Evolutionary conservation across 2,113 vertebrate genomes (phyloP).

Genomic region (Silurus glanis): DNA sequence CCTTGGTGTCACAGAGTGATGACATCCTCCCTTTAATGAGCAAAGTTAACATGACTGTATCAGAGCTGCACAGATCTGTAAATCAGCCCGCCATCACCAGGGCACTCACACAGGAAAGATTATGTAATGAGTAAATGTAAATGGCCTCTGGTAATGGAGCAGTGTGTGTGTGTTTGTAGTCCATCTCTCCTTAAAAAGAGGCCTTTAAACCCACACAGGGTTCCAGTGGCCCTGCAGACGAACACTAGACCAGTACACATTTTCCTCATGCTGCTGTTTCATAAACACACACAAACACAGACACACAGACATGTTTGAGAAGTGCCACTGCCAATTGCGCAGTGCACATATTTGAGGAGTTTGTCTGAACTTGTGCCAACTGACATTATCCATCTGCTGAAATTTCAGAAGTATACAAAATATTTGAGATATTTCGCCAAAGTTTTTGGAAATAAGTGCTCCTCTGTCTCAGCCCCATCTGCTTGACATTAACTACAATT

Average conservation of each 20-base stretch:
- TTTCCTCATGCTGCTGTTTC: slow-evolving; percentile 10
- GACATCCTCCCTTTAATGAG: slow-evolving; percentile 94
- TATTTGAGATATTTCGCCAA: slow-evolving; percentile 50
- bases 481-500: not conserved
- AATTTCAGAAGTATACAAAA: not conserved
- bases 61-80: slow-evolving; percentile 62
- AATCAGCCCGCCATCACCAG: slow-evolving; percentile 72
- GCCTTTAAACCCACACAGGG: slow-evolving; percentile 29
- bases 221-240: slow-evolving; percentile 31
- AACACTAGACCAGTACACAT: slow-evolving; percentile 36
- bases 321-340: slow-evolving; percentile 74
- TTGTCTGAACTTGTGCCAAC: slow-evolving; percentile 45
- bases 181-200: slow-evolving; percentile 1
- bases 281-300: slow-evolving; percentile 51
- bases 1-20: slow-evolving; percentile 88
- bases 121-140: slow-evolving; percentile 78
- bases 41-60: slow-evolving; percentile 76
- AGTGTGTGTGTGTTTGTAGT: slow-evolving; percentile 4
- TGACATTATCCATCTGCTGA: slow-evolving; percentile 56
- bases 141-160: not conserved
- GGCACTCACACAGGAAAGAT: slow-evolving; percentile 82
- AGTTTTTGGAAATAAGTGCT: slow-evolving; percentile 5
- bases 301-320: slow-evolving; percentile 68
- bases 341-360: slow-evolving; percentile 62
- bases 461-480: slow-evolving; percentile 19